Evolutionary conservation across 2,113 vertebrate species (phyloP).

Genomic region (Garra rufa): DNA sequence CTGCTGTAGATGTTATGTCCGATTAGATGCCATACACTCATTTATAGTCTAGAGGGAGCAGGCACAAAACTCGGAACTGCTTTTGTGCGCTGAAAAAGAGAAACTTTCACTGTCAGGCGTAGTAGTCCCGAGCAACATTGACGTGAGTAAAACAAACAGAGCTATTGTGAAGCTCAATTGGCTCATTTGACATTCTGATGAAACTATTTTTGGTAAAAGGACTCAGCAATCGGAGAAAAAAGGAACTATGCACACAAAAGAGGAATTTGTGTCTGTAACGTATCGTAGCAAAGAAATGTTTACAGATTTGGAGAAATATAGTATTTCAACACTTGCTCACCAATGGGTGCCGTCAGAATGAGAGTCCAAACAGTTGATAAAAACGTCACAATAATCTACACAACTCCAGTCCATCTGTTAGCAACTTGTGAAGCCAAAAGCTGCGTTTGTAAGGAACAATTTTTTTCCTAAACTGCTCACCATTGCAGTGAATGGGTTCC

Average conservation of each 20-base stretch:
- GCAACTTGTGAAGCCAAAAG: neutral
- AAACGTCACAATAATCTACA: neutral
- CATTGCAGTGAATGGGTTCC: too few relatives aligned
- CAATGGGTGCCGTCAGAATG: neutral
- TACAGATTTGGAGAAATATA: neutral
- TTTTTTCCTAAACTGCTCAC: too few relatives aligned
- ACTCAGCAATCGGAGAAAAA: constrained; percentile 28
- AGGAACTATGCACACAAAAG: neutral
- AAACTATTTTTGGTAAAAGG: constrained; percentile 51
- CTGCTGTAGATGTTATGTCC: constrained; percentile 75
- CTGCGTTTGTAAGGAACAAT: too few relatives aligned
- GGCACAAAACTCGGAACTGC: constrained; percentile 79
- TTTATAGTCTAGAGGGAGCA: constrained; percentile 64
- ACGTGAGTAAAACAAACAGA: constrained; percentile 68
- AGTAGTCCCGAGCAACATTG: constrained; percentile 64
- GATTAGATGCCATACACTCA: constrained; percentile 71
- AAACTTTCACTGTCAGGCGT: constrained; percentile 62
- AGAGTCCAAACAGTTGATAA: neutral
- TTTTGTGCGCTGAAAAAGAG: constrained; percentile 70
- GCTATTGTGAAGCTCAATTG: constrained; percentile 65
- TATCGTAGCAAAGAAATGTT: neutral
- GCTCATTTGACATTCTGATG: constrained; percentile 59
- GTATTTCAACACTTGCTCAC: too few relatives aligned
- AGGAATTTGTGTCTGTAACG: neutral
- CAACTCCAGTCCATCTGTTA: neutral